phyloP scores from a whole-genome alignment of 2,888 invertebrate species.

The Itoplectis maculator region DNA sequence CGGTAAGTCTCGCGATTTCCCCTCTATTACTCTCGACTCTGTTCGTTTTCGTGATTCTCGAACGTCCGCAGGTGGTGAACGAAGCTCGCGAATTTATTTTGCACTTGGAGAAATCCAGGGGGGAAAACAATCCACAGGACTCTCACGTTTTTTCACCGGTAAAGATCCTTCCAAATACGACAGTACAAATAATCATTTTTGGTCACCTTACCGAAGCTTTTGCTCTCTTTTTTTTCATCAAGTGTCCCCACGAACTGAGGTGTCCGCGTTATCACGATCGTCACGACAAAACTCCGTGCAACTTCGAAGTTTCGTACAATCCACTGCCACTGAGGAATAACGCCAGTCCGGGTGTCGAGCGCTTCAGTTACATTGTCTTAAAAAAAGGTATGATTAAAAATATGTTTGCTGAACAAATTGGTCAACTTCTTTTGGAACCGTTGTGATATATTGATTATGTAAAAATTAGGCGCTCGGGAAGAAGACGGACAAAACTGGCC shows the following conservation, averaged over 20 bases:
- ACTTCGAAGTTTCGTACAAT: conserved; percentile 89
- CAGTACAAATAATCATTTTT: conserved; percentile 4
- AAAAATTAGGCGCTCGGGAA: conserved; percentile 83
- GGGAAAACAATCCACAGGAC: conserved; percentile 79
- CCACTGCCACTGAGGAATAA: conserved; percentile 84
- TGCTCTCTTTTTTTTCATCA: conserved; percentile 45
- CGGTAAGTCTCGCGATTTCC: conserved; percentile 82
- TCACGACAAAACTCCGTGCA: conserved; percentile 90
- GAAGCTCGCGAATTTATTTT: conserved; percentile 94
- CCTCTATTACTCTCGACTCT: too few species aligned
- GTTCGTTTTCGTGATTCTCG: conserved; percentile 45
- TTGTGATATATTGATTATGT: conserved; percentile 21
- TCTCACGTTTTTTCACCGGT: conserved; percentile 92
- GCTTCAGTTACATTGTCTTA: conserved; percentile 93
- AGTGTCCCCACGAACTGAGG: conserved; percentile 93
- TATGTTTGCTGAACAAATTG: background rate
- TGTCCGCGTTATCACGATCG: conserved; percentile 89
- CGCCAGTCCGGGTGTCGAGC: conserved; percentile 83
- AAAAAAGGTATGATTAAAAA: conserved; percentile 89
- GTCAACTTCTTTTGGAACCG: background rate
- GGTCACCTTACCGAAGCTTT: background rate
- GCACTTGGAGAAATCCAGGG: conserved; percentile 82
- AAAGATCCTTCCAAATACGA: conserved; percentile 78
- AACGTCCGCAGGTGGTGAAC: conserved; percentile 86
- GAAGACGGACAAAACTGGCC: conserved; percentile 89